These are phyloP conservation scores for Oasisia sp. DNA, from an alignment of 2,888 invertebrate species.

Conservation along the genomic window DNA sequence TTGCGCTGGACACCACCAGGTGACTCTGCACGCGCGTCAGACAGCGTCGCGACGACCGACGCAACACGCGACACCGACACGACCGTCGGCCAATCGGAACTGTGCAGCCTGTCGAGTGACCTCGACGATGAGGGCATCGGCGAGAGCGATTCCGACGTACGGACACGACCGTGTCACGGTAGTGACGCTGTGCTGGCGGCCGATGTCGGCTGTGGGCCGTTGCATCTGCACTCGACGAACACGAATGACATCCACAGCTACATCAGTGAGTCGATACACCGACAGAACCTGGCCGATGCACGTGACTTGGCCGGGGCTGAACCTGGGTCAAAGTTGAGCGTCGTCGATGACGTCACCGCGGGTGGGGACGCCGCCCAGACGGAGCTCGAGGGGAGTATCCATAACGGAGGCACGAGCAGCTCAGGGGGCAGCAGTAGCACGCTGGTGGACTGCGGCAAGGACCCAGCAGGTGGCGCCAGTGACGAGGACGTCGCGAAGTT, in stretches of 20 bases:
- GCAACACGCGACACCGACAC: background rate
- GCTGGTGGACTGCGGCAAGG: background rate
- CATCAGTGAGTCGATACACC: constrained; percentile 24
- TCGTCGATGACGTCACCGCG: background rate
- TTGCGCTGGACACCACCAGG: background rate
- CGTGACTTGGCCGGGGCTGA: constrained; percentile 18
- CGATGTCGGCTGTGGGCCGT: background rate
- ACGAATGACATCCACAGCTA: constrained; percentile 20
- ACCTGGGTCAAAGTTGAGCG: background rate
- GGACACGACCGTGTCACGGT: constrained; percentile 2
- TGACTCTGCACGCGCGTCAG: background rate
- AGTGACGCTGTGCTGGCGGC: background rate
- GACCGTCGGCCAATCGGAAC: background rate
- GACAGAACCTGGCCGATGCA: constrained; percentile 19
- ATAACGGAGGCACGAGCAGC: constrained; percentile 8
- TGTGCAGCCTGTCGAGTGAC: background rate
- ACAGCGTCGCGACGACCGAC: background rate
- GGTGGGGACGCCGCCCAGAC: background rate
- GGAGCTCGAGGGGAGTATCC: background rate
- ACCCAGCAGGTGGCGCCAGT: background rate
- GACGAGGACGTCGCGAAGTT: background rate
- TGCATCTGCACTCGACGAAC: background rate
- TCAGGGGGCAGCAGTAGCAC: background rate
- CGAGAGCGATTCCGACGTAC: constrained; percentile 24
- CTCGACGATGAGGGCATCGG: constrained; percentile 32